Evolutionary conservation across 2,888 invertebrate species (phyloP), one percentile per base, ranked within the genome.

Genomic region (Pandemis corylana): DNA sequence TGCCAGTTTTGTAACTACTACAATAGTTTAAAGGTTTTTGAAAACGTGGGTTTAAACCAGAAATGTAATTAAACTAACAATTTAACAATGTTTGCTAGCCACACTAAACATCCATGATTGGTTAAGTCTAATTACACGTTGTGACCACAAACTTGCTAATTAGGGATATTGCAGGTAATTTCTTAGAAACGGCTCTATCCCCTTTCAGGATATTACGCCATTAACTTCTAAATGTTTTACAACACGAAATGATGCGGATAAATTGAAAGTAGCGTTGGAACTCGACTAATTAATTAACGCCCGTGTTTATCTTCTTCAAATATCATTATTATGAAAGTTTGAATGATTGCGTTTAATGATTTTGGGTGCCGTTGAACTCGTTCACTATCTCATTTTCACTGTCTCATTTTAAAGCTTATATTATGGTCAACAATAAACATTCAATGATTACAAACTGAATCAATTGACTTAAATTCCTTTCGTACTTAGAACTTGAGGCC

Each of bases 151-250:
- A 77, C 76, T 73, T 72, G 59, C 74, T 75, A 78, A 80, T 79
- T 79, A 80, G 78, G 71, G 80, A 80, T 59, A 73, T 56, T 61
- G 76, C 75, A 78, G 77, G 78, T 78, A 79, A 79, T 81, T 82
- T 79, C 78, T 76, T 74, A 69, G 79, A 77, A 77, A 79, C 80
- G 79, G 82, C 79, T 81, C 77, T 77, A 78, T 78, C 80, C 79
- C 20, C 78, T 80, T 80, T 80, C 76, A 78, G 79, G 78, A 80
- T 80, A 82, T 80, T 80, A 78, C 80, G 76, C 76, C 78, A 82
- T 82, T 83, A 81, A 78, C 78, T 73, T 72, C 77, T 78, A 74
- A 71, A 61, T 72, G 41, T 53, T 69, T 53, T 64, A 67, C 74
- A 69, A 64, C 76, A 73, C 69, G 53, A 78, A 79, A 76, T 70